Evolutionary conservation across 2,797 vertebrate genomes (phyloP).

Genomic region (Sparidentex hasta): DNA sequence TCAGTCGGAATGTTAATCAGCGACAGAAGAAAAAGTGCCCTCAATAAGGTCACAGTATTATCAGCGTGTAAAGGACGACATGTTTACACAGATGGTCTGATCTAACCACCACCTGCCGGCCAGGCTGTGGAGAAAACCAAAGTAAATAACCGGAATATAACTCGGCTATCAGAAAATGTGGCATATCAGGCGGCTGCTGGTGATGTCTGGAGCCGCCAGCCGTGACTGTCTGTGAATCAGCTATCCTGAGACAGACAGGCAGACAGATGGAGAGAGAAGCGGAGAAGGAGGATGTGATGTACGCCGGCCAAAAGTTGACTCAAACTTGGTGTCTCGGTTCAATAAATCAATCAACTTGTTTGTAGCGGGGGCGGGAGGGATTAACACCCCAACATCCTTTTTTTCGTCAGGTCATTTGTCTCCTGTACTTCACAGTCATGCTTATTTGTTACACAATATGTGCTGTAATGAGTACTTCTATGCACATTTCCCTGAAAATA

Average conservation of each 20-base stretch:
- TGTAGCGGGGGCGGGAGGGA: slow-evolving; percentile 21
- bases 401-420: slow-evolving; percentile 27
- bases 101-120: slow-evolving; percentile 43
- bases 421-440: neutral
- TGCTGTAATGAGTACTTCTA: neutral
- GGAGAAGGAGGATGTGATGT: neutral
- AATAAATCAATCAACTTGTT: slow-evolving; percentile 63
- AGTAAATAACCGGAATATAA: slow-evolving; percentile 31
- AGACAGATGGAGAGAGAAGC: slow-evolving; percentile 26
- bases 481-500: neutral
- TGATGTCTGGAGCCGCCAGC: slow-evolving; percentile 38
- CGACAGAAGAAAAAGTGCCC: slow-evolving; percentile 11
- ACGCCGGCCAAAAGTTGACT: slow-evolving; percentile 55
- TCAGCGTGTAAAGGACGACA: slow-evolving; percentile 21
- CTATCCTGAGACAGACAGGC: slow-evolving; percentile 25
- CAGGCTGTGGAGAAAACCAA: slow-evolving; percentile 25
- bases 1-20: slow-evolving; percentile 8
- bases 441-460: neutral
- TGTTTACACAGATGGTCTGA: slow-evolving; percentile 54
- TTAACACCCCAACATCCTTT: slow-evolving; percentile 29
- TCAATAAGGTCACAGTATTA: slow-evolving; percentile 25
- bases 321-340: slow-evolving; percentile 57
- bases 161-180: slow-evolving; percentile 11
- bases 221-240: slow-evolving; percentile 55
- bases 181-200: slow-evolving; percentile 31